Base-by-base conservation (phyloP, 2,888 invertebrate species). In the Corythucha ciliata region DNA sequence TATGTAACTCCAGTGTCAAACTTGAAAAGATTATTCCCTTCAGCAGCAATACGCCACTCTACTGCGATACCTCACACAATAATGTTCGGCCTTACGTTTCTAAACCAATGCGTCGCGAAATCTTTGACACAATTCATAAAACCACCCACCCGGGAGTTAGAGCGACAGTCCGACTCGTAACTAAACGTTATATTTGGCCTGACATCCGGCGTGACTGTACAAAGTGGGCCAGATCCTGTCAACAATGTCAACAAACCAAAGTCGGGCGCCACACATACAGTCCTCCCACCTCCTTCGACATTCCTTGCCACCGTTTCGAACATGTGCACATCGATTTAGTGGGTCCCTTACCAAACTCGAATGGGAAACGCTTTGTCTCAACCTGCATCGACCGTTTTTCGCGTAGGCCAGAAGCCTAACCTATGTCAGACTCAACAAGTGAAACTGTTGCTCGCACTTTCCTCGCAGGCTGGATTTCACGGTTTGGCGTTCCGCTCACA, bases 381-480 rank as follows among this genome's bases (percentile, higher is more conserved):
- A 67, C 68, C 0, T 59, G 61, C 10, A 60, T 66, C 5, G 65
- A 68, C 47, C 29, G 65, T 2, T 62, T 59, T 40, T 66, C 68
- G 0, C 59, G 68, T 5, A 69, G 69, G 69, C 64, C 67, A n/a
- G 68, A 68, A 51, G 67, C 60, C 0, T 53, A 61, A 8, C 67
- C 69, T 0, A 36, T 68, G 1, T 8, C 22, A 1, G 63, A 68
- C 46, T 67, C 67, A n/a, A 65, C 66, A 0, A 68, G 68, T 0
- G 65, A 64, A 48, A 65, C 66, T 1, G 64, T 66, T 2, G 67
- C 66, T 1, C 44, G 54, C n/a, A 63, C 65, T 2, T 61, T 72
- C 5, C 48, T 64, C 16, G 29, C 45, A 0, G 55, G 57, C 0
- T 72, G 70, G 72, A 63, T 72, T 2, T 48, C 68, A 1, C 57